Evolutionary conservation across 2,797 vertebrate species (phyloP).

Genomic region (Fistularia tabacaria): DNA sequence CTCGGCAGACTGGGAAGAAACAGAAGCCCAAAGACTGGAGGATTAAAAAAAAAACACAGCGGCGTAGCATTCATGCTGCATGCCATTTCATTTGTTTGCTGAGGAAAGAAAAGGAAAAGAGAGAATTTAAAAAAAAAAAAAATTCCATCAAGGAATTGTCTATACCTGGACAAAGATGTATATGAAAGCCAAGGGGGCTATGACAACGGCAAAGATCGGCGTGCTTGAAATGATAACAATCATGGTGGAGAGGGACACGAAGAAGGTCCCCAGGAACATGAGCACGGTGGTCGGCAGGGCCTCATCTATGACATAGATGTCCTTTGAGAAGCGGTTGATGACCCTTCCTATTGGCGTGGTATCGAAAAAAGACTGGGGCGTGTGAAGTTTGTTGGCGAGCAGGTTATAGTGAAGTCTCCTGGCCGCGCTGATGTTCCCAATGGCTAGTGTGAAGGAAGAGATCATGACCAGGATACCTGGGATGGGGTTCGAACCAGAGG

Average conservation of each 20-base stretch:
- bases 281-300: constrained; percentile 83
- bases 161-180: constrained; percentile 92
- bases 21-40: constrained; percentile 14
- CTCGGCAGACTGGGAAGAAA: constrained; percentile 29
- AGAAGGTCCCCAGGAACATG: constrained; percentile 87
- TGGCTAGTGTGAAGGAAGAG: constrained; percentile 82
- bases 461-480: constrained; percentile 86
- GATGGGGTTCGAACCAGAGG: constrained; percentile 16
- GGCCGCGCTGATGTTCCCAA: constrained; percentile 86
- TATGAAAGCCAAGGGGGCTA: constrained; percentile 80
- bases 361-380: constrained; percentile 93
- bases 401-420: constrained; percentile 79
- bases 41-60: constrained; percentile 25
- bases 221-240: constrained; percentile 88
- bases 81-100: constrained; percentile 27
- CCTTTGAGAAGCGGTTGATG: constrained; percentile 98
- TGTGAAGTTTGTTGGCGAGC: constrained; percentile 88
- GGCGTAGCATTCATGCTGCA: constrained; percentile 34
- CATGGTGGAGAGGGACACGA: constrained; percentile 82
- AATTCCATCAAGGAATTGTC: neutral
- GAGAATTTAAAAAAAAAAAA: too few species aligned
- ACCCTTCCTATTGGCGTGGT: constrained; percentile 92
- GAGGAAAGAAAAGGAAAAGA: constrained; percentile 10
- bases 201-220: constrained; percentile 83
- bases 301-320: constrained; percentile 90